Base-by-base conservation (phyloP, 2,113 vertebrate genomes). In the Rhineura floridana region DNA sequence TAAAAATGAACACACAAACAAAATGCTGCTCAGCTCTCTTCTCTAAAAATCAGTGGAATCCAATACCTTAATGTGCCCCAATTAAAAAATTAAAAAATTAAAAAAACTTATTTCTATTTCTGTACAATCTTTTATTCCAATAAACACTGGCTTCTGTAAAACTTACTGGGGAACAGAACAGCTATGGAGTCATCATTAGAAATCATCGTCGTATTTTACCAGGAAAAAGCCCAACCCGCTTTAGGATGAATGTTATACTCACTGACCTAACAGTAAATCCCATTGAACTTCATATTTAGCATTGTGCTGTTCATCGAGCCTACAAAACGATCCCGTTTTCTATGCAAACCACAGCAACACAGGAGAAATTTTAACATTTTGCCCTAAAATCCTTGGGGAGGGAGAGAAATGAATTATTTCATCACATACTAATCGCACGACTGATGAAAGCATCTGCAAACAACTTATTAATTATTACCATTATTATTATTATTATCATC, bases 1-100 rank as follows among this genome's bases (percentile, higher is more conserved):
- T 2, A 86, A 87, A 81, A 72, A 87, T 0, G 1, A 69, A 78
- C 55, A 65, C 87, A 55, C 33, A 36, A 59, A 4, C 55, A 59
- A 59, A 59, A 19, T 59, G 55, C 55, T 59, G 55, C 15, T 39
- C 36, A 13, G 15, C 23, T 19, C 25, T 30, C 63, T 4, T 94
- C 91, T 77, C 78, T 83, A 59, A 85, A 94, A 90, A 92, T 72
- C 89, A 85, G 8, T 83, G 90, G 93, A 94, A 92, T 91, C 88
- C 89, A 70, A 62, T 4, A 42, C 8, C 81, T 85, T 92, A 90
- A 85, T 90, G 81, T 87, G 83, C 48, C 17, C 36, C 85, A 73
- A 12, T 93, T 81, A 76, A 90, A 87, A 90, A 75, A 83, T 36
- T 77, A 63, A 85, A 88, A 73, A 91, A 85, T 91, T 15, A 69